phyloP scores from a whole-genome alignment of 2,113 vertebrate genomes.

The Conger conger region DNA sequence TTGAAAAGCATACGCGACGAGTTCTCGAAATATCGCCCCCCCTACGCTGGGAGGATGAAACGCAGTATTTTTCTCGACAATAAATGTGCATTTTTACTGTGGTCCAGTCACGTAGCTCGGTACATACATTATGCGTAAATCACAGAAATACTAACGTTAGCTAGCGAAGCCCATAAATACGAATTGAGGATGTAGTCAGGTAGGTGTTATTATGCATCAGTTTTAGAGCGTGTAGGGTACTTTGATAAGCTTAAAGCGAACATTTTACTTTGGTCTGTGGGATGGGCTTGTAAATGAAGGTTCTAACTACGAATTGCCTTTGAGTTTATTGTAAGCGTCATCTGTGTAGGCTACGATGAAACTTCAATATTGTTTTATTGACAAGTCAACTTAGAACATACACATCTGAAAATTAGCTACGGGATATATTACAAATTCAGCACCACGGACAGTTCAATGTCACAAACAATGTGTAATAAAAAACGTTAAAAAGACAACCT shows the following conservation, averaged over 20 bases:
- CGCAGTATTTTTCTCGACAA: not conserved
- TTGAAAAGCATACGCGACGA: not conserved
- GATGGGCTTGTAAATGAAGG: not conserved
- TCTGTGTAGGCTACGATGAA: not conserved
- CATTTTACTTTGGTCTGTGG: not conserved
- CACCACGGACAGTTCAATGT: constrained; percentile 52
- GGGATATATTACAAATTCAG: constrained; percentile 41
- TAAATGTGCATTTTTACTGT: not conserved
- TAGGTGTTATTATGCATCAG: too few species aligned
- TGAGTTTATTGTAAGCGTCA: too few species aligned
- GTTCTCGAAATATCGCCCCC: not conserved
- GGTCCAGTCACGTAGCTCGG: too few species aligned
- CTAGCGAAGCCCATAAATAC: too few species aligned
- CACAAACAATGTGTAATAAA: not conserved
- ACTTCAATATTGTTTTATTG: not conserved
- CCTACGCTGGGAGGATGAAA: constrained; percentile 11
- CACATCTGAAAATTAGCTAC: not conserved
- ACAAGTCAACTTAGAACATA: not conserved
- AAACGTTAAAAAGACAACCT: not conserved
- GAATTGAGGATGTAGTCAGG: too few species aligned
- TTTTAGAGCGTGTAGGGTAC: too few species aligned
- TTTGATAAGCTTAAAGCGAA: too few species aligned
- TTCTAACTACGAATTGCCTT: too few species aligned
- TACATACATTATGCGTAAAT: too few species aligned
- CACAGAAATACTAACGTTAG: too few species aligned